These are phyloP conservation scores for Cranoglanis bouderius DNA, from an alignment of 2,113 vertebrate species.

Conservation along the genomic window DNA sequence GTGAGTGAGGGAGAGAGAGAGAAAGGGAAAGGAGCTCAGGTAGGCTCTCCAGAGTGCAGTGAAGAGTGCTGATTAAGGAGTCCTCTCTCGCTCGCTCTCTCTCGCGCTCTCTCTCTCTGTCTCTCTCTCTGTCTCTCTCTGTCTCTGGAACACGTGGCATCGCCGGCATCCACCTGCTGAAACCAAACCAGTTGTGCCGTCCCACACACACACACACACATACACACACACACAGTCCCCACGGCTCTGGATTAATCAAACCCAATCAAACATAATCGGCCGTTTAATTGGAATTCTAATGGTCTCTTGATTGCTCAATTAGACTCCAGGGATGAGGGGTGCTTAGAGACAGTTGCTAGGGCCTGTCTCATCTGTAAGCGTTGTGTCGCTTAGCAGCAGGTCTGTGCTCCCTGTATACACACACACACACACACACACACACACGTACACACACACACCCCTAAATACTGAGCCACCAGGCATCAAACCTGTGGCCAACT, in stretches of 20 bases:
- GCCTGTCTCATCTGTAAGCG: slow-evolving; percentile 12
- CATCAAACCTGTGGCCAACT: neutral
- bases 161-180: neutral
- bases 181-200: neutral
- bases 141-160: neutral
- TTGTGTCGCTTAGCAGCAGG: slow-evolving; percentile 12
- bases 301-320: slow-evolving; percentile 49
- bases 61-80: slow-evolving; percentile 39
- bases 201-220: slow-evolving; percentile 4
- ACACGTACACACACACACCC: slow-evolving; percentile 5
- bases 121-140: neutral
- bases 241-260: slow-evolving; percentile 45
- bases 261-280: slow-evolving; percentile 47
- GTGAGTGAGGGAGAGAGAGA: neutral
- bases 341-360: slow-evolving; percentile 49
- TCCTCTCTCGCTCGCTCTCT: neutral
- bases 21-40: neutral
- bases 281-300: slow-evolving; percentile 48
- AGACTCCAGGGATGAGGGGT: slow-evolving; percentile 40
- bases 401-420: neutral
- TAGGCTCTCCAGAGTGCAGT: slow-evolving; percentile 37
- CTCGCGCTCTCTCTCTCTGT: neutral
- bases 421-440: neutral
- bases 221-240: slow-evolving; percentile 23
- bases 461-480: neutral